Percentiles rank a stretch among this genome's conserved stretches.
Evolutionary conservation across 2,888 invertebrate species (phyloP).

Genomic region (Aporophyla lueneburgensis): DNA sequence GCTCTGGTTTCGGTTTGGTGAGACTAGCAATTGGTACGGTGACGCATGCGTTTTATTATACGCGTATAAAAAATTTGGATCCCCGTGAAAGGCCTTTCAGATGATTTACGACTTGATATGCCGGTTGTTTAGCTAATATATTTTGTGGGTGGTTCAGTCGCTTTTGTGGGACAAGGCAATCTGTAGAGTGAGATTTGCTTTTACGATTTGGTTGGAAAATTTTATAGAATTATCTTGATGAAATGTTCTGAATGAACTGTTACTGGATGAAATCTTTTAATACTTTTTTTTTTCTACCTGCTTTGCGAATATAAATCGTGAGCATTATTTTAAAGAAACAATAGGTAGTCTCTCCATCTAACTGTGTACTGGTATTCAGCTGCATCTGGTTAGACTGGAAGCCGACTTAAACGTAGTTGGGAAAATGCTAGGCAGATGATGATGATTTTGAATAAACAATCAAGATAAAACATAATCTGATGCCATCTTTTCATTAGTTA

Average conservation of each 20-base stretch:
- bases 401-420: no score
- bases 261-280: neutral
- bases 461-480: no score
- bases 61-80: conserved; percentile 56
- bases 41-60: conserved; percentile 76
- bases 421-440: no score
- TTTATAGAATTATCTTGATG: conserved; percentile 5
- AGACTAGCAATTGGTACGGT: conserved; percentile 68
- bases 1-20: conserved; percentile 71
- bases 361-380: no score
- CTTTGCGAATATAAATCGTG: neutral
- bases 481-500: neutral
- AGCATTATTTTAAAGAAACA: no score
- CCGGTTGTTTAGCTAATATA: conserved; percentile 58
- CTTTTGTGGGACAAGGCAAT: conserved; percentile 18
- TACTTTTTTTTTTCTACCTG: no score
- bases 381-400: no score
- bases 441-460: no score
- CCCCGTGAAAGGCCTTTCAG: conserved; percentile 58
- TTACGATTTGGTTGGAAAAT: neutral
- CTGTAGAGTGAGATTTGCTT: neutral
- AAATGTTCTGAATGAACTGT: no score
- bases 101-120: conserved; percentile 65
- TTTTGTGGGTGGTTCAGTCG: conserved; percentile 38
- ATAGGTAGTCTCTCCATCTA: no score